These are phyloP conservation scores for Dascillus cervinus DNA, from an alignment of 2,888 invertebrate species.

Conservation along the genomic window DNA sequence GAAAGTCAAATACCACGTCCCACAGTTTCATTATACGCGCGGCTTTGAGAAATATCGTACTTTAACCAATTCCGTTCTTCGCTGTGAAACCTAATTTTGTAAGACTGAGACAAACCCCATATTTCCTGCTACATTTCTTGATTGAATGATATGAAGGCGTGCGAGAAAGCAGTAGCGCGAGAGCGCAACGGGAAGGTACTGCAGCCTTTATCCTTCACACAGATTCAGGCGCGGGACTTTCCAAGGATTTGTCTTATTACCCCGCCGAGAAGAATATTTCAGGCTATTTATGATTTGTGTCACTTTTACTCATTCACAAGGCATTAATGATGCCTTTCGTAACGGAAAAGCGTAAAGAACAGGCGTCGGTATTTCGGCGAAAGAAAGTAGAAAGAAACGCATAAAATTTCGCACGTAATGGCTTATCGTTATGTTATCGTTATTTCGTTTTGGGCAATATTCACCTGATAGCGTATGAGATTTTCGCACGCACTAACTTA, in stretches of 20 bases:
- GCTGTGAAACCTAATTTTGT: constrained; percentile 38
- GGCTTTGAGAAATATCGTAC: constrained; percentile 37
- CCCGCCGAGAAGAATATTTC: constrained; percentile 16
- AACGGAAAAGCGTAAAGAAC: not conserved
- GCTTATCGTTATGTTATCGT: not conserved
- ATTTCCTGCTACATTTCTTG: constrained; percentile 40
- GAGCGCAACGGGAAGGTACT: not conserved
- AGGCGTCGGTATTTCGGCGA: too few species aligned
- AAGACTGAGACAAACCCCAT: constrained; percentile 38
- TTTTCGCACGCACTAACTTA: constrained; percentile 22
- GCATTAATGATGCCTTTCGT: constrained; percentile 5
- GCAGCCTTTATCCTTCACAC: constrained; percentile 10
- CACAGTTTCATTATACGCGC: constrained; percentile 37
- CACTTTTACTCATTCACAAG: constrained; percentile 13
- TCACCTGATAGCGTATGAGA: constrained; percentile 14
- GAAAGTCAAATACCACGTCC: constrained; percentile 38
- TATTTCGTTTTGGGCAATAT: constrained; percentile 1
- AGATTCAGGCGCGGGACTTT: constrained; percentile 15
- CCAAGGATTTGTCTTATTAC: constrained; percentile 21
- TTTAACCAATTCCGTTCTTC: constrained; percentile 35
- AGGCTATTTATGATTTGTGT: constrained; percentile 14
- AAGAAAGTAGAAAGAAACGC: too few species aligned
- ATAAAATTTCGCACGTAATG: not conserved
- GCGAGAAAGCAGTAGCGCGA: constrained; percentile 10
- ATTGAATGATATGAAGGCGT: constrained; percentile 32